Base-by-base conservation (phyloP, 2,797 vertebrate species). In the Esox lucius region DNA sequence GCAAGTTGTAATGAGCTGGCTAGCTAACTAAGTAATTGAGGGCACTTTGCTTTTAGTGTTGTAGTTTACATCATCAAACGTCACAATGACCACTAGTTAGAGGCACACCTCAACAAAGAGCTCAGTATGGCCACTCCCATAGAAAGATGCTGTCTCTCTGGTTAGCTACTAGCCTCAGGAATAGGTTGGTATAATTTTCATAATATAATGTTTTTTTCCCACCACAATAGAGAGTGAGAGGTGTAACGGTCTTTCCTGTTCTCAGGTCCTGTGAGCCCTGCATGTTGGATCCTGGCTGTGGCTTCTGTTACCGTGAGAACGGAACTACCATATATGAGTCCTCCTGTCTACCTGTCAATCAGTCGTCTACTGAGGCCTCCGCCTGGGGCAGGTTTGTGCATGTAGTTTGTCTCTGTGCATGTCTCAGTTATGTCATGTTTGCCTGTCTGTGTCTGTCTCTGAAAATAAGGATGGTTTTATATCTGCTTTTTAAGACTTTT, bases 251-350 rank as follows among this genome's bases (percentile, higher is more conserved):
- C n/a, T 26, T 3, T 26, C 85, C 42, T 70, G 7, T 28, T 46
- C 56, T 1, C 79, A 99, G 98, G 82, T 95, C 92, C 84, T 99
- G 98, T 87, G 94, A 97, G 24, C 78, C 81, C 51, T 99, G 98
- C 84, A 99, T 99, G 96, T 82, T 98, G 89, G 95, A 99, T 91
- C 95, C 97, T 5, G 76, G 74, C 74, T 99, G 98, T 82, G 98
- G 98, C 8, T 97, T 98, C 86, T 99, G 98, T 91, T 99, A 96
- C 83, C 92, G 84, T 78, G 89, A 95, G 76, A 98, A 97, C 78
- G 81, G 84, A 72, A 94, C 95, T 15, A 62, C 49, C 0, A 87
- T 96, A 83, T 80, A 86, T 9, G 88, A 95, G 70, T 95, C 97
- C 17, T 96, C 97, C 1, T 99, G 98, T 75, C 82, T 96, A 77